Conservation (phyloP, 2,113 vertebrate species). For the Chionis minor region DNA sequence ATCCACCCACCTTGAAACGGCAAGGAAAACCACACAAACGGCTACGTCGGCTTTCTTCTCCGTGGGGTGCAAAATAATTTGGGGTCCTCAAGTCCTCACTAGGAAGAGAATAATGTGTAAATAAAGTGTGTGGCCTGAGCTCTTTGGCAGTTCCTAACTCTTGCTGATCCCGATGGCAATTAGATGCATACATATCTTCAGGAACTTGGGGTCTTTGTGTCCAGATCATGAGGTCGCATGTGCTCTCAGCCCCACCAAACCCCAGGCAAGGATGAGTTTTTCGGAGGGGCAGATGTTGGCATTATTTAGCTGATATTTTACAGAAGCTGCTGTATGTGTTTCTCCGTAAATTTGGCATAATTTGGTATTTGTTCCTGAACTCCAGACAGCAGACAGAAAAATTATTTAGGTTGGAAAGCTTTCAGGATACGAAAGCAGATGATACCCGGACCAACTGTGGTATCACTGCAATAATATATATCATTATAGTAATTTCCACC, state of each 20-base stretch:
- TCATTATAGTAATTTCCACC: slow-evolving; percentile 12
- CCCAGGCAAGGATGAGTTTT: not conserved
- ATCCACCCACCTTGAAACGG: not conserved
- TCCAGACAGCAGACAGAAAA: not conserved
- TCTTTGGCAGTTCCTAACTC: not conserved
- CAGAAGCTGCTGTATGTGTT: not conserved
- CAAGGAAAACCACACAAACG: not conserved
- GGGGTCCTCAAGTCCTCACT: not conserved
- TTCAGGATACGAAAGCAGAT: slow-evolving; percentile 8
- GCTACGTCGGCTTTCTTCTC: not conserved
- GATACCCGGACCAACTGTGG: not conserved
- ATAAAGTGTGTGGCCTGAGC: not conserved
- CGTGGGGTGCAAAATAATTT: not conserved
- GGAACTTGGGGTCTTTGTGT: not conserved
- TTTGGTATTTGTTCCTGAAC: not conserved
- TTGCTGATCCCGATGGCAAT: not conserved
- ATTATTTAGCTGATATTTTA: not conserved
- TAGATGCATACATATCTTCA: not conserved
- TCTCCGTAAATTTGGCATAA: not conserved
- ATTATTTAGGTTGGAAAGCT: slow-evolving; percentile 11
- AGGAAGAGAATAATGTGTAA: not conserved
- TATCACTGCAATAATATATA: not conserved
- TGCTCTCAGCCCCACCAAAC: not conserved
- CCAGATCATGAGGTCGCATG: not conserved
- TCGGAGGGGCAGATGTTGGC: not conserved